Conservation (phyloP, 2,113 vertebrate genomes). For the Eulacestoma nigropectus region DNA sequence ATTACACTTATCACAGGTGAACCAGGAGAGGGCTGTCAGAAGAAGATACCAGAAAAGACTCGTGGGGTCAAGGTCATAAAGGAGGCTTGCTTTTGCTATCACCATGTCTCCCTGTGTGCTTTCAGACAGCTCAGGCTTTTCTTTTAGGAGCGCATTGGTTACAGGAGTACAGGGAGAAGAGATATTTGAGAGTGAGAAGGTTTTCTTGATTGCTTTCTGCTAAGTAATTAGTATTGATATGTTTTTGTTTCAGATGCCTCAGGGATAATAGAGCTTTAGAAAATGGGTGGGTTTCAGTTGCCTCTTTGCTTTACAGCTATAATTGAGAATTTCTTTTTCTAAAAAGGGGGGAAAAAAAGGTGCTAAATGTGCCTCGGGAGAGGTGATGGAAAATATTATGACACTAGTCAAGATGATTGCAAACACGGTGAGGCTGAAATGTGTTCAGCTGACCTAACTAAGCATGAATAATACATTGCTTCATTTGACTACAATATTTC, state of each 20-base stretch:
- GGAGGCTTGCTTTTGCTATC: background rate
- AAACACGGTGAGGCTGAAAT: conserved; percentile 50
- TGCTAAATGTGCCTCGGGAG: conserved; percentile 63
- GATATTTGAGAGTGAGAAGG: background rate
- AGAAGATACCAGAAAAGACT: conserved; percentile 41
- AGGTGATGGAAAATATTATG: conserved; percentile 73
- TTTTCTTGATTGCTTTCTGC: conserved; percentile 39
- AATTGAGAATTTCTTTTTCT: conserved; percentile 58
- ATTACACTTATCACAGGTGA: conserved; percentile 60
- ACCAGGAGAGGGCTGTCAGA: conserved; percentile 19
- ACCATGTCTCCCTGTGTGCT: background rate
- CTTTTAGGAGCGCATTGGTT: background rate
- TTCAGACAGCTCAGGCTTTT: background rate
- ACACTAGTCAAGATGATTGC: conserved; percentile 70
- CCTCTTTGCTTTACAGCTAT: conserved; percentile 51
- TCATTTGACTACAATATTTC: conserved; percentile 48
- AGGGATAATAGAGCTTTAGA: conserved; percentile 41
- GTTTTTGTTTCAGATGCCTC: conserved; percentile 43
- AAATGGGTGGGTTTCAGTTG: conserved; percentile 42
- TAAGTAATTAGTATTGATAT: conserved; percentile 48
- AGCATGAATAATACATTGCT: conserved; percentile 33
- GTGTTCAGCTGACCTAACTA: conserved; percentile 49
- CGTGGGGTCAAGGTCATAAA: conserved; percentile 7
- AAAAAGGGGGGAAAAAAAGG: conserved; percentile 43
- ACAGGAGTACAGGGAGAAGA: background rate